Evolutionary conservation across 2,113 vertebrate species (phyloP), one percentile per base, ranked within the genome.

Genomic region (Phaethon lepturus): DNA sequence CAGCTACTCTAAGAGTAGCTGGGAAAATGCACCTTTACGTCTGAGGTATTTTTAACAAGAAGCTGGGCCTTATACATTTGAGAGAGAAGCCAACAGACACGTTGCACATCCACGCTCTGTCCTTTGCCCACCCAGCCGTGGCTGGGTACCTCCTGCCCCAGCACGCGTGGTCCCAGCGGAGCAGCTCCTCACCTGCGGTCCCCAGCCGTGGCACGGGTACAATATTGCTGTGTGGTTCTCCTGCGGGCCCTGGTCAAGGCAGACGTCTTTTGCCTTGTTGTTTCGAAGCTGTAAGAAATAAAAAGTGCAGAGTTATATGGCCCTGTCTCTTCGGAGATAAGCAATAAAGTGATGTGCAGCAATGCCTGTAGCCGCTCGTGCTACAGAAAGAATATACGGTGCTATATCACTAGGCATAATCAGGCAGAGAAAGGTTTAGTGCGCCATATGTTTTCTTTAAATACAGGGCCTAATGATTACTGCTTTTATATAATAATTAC

Each of bases 201-300:
- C 99, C 99, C 99, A 99, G 50, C 99, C 99, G 0, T 99, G 99
- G 96, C 99, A 99, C 0, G 99, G 99, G 96, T 99, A 99, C 93
- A 99, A 71, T 15, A 98, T 99, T 42, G 99, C 99, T 3, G 99
- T 99, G 98, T 99, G 99, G 97, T 99, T 99, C 98, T 99, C 99
- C 97, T 99, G 98, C 0, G 98, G 97, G 8, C 99, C 99, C 97
- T 99, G 99, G 97, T 99, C 99, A 93, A 99, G 96, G 92, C 99
- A 99, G 82, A 99, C 98, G 1, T 99, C 99, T 95, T 98, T 99
- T 2, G 98, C 99, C 88, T 99, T 99, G 93, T 98, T 99, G 98
- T 99, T 99, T 64, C 99, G 99, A 55, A 99, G 98, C 99, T 99
- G 98, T 8, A 58, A 90, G 20, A 95, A 74, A 94, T 0, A 85